Evolutionary conservation across 2,113 vertebrate species (phyloP).

Genomic region (Callopanchax toddi): DNA sequence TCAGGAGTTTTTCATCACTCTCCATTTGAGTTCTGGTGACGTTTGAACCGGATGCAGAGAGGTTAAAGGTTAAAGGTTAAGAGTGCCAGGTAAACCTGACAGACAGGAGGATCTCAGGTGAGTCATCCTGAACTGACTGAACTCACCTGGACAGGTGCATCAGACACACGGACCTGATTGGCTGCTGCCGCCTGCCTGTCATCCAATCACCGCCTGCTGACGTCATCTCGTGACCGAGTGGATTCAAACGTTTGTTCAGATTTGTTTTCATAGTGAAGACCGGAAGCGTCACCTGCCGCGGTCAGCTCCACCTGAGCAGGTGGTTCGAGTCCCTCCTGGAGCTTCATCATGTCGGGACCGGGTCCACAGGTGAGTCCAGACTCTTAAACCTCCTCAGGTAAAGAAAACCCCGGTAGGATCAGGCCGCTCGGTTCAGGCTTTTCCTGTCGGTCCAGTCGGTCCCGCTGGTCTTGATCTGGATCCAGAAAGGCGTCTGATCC

Average conservation of each 20-base stretch:
- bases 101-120: not conserved
- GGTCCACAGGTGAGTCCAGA: constrained; percentile 50
- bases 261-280: constrained; percentile 9
- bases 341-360: constrained; percentile 56
- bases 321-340: not conserved
- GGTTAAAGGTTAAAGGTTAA: too few species aligned
- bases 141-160: constrained; percentile 30
- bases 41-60: too few species aligned
- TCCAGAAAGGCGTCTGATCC: too few species aligned
- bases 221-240: constrained; percentile 21
- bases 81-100: too few species aligned
- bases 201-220: constrained; percentile 18
- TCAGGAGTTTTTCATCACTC: too few species aligned
- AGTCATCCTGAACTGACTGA: not conserved
- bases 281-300: not conserved
- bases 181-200: not conserved
- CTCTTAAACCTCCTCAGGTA: not conserved
- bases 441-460: constrained; percentile 64
- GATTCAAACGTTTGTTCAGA: constrained; percentile 47
- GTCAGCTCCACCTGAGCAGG: not conserved
- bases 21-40: too few species aligned
- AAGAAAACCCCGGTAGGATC: not conserved
- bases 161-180: constrained; percentile 37
- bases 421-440: not conserved
- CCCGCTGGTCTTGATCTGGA: too few species aligned